Base-by-base conservation (phyloP, 2,113 vertebrate genomes). In the Oreochromis aureus region DNA sequence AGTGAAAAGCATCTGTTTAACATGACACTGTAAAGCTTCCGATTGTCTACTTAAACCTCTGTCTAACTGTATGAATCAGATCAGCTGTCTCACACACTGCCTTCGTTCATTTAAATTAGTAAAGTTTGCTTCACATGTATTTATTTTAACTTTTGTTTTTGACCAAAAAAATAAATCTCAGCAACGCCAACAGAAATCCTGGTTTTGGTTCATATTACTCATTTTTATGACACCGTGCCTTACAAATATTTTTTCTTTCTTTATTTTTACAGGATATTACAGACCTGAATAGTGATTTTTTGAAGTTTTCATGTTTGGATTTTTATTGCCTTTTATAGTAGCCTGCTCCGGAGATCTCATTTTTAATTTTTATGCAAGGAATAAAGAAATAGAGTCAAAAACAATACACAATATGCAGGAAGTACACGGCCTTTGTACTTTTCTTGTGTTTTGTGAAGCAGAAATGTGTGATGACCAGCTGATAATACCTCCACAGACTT, bases 1-100 rank as follows among this genome's bases (percentile, higher is more conserved):
- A 84, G 66, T 87, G 34, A 87, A 87, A 93, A 90, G 87, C 63
- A 85, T 59, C 80, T 78, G n/a, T 69, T 84, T 59, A 91, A 91
- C 83, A 88, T 30, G 61, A 63, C 85, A 48, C 32, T 4, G 55
- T 85, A 88, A 92, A 82, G 69, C n/a, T 53, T 30, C 54, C n/a
- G 39, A 56, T 71, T 32, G 81, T 85, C 59, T 16, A 10, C 27
- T 84, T 53, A 76, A 69, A 87, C 61, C 6, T 22, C 15, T 15
- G 61, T 71, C 84, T 39, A 46, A 80, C 85, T 79, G 27, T 53
- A 32, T 36, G 19, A 24, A 16, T 27, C 22, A 22, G 8, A 54
- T 27, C 10, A 13, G 3, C 18, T 15, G 10, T 18, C 3, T 46
- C 16, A 78, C 80, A 84, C 16, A 54, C 27, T 4, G 30, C 22